Conservation (phyloP, 2,888 invertebrate genomes). For the Synanthedon vespiformis region DNA sequence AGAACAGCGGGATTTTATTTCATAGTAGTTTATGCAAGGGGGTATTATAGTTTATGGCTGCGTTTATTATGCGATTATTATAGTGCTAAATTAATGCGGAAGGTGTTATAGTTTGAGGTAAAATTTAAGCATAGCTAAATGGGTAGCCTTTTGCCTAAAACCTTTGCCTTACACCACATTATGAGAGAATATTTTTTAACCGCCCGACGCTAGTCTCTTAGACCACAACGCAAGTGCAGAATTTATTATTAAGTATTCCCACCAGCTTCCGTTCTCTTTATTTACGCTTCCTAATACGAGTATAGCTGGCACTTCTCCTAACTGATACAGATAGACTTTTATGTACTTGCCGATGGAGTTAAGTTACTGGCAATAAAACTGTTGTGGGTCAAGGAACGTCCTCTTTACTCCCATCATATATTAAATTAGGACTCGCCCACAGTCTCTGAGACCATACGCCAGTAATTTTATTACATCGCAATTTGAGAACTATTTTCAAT, state of each 20-base stretch:
- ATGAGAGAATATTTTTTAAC: background rate
- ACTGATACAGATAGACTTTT: constrained; percentile 16
- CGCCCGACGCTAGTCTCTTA: constrained; percentile 6
- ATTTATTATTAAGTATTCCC: constrained; percentile 30
- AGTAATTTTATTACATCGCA: too few species aligned
- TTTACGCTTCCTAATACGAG: constrained; percentile 14
- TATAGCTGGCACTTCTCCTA: constrained; percentile 18
- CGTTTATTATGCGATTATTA: too few species aligned
- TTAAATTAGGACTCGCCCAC: too few species aligned
- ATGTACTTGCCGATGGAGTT: background rate
- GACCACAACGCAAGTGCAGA: constrained; percentile 7
- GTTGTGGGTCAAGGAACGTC: background rate
- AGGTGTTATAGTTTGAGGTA: too few species aligned
- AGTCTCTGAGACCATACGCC: too few species aligned
- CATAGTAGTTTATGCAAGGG: too few species aligned
- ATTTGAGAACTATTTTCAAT: too few species aligned
- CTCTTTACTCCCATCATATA: too few species aligned
- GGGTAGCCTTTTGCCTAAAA: background rate
- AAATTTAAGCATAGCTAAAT: too few species aligned
- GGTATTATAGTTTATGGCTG: too few species aligned
- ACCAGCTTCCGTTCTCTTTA: constrained; percentile 14
- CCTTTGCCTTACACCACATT: background rate
- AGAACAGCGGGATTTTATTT: too few species aligned
- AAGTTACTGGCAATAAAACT: background rate
- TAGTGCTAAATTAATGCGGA: too few species aligned